Evolutionary conservation across 1,140 invertebrate genomes (phyloP).

Genomic region (Phocides pigmalion): DNA sequence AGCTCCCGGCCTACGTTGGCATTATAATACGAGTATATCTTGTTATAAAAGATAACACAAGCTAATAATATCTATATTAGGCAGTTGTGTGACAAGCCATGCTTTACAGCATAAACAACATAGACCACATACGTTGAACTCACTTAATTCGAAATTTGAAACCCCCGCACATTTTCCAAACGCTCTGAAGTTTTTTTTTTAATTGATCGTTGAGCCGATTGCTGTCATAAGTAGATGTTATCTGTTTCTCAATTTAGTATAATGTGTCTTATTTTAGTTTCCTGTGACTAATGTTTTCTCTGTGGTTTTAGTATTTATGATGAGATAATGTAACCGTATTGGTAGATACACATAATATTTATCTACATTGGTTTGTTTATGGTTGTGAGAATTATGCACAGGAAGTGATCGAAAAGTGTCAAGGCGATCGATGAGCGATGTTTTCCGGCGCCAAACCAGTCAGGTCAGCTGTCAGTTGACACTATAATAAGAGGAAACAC

Average conservation of each 20-base stretch:
- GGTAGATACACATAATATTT: constrained; percentile 11
- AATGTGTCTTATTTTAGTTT: constrained; percentile 15
- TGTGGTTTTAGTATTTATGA: constrained; percentile 9
- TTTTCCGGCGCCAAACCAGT: constrained; percentile 52
- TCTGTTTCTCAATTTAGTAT: constrained; percentile 14
- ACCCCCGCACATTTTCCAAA: constrained; percentile 29
- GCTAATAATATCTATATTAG: constrained; percentile 53
- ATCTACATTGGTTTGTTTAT: constrained; percentile 19
- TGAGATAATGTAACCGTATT: constrained; percentile 1
- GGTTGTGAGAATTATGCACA: constrained; percentile 46
- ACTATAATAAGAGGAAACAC: constrained; percentile 47
- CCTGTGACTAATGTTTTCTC: constrained; percentile 21
- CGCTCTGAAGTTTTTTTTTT: constrained; percentile 4
- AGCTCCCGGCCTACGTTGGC: constrained; percentile 43
- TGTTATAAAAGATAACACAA: constrained; percentile 33
- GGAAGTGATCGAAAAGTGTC: constrained; percentile 61
- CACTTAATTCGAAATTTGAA: constrained; percentile 31
- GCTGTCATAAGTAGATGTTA: constrained; percentile 19
- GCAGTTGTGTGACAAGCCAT: constrained; percentile 50
- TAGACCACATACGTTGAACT: constrained; percentile 48
- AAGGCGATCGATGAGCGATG: constrained; percentile 58
- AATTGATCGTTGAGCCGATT: constrained; percentile 18
- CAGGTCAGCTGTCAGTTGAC: constrained; percentile 45
- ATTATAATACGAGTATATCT: constrained; percentile 47
- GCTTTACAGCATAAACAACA: constrained; percentile 29